These are phyloP conservation scores for Heliconius ismenius DNA, from an alignment of 2,888 invertebrate genomes.

Conservation along the genomic window DNA sequence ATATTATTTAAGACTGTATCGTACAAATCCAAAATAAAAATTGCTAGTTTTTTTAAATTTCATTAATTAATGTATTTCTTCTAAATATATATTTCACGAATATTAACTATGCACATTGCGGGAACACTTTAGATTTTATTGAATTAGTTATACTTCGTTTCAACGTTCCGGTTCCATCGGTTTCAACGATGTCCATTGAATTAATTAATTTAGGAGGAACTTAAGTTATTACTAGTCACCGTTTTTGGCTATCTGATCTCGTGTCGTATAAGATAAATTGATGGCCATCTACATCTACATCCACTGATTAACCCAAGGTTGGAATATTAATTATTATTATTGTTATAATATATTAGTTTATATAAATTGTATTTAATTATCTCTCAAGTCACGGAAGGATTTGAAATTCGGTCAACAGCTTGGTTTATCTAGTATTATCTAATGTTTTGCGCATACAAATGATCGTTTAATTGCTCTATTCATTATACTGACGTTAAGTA, in stretches of 20 bases:
- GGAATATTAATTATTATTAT: background rate
- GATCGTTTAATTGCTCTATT: conserved; percentile 8
- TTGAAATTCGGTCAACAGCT: conserved; percentile 14
- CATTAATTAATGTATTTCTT: background rate
- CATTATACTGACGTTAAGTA: conserved; percentile 15
- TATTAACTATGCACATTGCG: background rate
- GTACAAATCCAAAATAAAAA: background rate
- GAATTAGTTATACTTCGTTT: background rate
- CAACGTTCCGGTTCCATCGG: background rate
- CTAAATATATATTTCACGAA: background rate
- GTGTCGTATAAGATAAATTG: conserved; percentile 10
- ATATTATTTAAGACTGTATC: background rate
- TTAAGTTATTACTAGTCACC: background rate
- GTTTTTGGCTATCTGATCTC: conserved; percentile 9
- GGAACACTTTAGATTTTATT: background rate
- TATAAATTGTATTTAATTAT: conserved; percentile 17
- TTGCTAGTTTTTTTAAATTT: background rate
- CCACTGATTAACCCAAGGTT: conserved; percentile 1
- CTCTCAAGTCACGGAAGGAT: conserved; percentile 6
- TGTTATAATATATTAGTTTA: conserved; percentile 6
- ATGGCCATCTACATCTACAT: background rate
- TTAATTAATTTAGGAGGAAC: background rate
- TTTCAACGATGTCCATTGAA: background rate
- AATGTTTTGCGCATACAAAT: conserved; percentile 3
- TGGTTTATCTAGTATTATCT: conserved; percentile 11